These are phyloP conservation scores for Falcunculus frontatus DNA, from an alignment of 2,113 vertebrate genomes.

Conservation along the genomic window DNA sequence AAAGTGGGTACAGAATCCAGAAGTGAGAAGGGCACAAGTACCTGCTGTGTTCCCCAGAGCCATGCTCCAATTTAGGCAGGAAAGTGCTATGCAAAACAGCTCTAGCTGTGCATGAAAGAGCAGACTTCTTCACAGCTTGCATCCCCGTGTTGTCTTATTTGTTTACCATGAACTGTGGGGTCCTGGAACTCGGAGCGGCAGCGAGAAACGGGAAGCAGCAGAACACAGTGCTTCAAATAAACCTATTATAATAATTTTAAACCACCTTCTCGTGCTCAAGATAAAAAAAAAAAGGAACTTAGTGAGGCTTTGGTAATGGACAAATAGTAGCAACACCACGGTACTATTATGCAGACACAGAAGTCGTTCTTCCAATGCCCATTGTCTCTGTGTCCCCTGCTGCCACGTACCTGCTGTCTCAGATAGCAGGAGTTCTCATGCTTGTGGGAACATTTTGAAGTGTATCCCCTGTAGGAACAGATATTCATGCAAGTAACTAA, in stretches of 20 bases:
- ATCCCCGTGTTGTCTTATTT: not conserved
- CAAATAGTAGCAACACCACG: not conserved
- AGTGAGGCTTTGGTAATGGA: not conserved
- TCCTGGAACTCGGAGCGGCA: not conserved
- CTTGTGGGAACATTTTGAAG: not conserved
- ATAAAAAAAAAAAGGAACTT: not conserved
- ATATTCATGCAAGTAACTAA: not conserved
- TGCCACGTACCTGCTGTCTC: not conserved
- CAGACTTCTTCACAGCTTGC: conserved; percentile 16
- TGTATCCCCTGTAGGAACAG: not conserved
- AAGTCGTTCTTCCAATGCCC: fast-evolving
- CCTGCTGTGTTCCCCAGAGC: not conserved
- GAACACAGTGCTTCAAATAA: not conserved
- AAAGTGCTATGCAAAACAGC: not conserved
- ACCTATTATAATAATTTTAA: not conserved
- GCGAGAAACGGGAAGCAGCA: fast-evolving
- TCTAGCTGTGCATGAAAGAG: not conserved
- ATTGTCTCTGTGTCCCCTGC: not conserved
- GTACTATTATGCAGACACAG: not conserved
- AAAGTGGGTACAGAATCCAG: not conserved
- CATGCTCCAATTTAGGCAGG: not conserved
- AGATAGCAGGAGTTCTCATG: not conserved
- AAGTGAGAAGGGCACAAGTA: not conserved
- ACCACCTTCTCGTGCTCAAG: not conserved
- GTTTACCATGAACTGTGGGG: not conserved